Base-by-base conservation (phyloP, 1,140 invertebrate species). In the Octopus bimaculoides region DNA sequence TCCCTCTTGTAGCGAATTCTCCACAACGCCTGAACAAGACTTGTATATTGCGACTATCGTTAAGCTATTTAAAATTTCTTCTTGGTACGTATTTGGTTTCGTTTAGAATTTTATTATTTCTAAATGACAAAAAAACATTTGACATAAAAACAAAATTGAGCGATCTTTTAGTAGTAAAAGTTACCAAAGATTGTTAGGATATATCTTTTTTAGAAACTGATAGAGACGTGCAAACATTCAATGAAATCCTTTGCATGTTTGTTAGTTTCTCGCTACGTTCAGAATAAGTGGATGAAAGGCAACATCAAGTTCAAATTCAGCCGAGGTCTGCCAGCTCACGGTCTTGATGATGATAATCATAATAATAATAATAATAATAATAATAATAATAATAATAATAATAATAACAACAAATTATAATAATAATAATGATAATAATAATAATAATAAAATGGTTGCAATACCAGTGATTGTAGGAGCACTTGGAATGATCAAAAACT, bases 11-110 rank as follows among this genome's bases (percentile, higher is more conserved):
- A 6, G 66, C 66, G 14, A 71, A 71, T 71, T 71, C 66, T 71
- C 66, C 66, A 14, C 66, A 20, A n/a, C 66, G 66, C 66, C 26
- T 71, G 26, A 71, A 71, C 66, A 71, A 71, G 26, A 20, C 66
- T n/a, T 5, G 66, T 20, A 71, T 71, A 6, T 20, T 71, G 17
- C 66, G 66, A 71, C 14, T 71, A 71, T 71, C 66, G 5, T 71
- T 71, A 71, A 71, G 66, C 66, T 20, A 71, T 14, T 71, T 71
- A 71, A 71, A 71, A 71, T 71, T 71, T 71, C 66, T n/a, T 14
- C 66, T 71, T 6, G 66, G 66, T 71, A 71, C 17, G 26, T 71
- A 3, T 71, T 1, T 12, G 9, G 9, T 61, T 61, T 61, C 56
- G 9, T 61, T 61, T 61, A 61, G 1, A 12, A 12, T 61, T 61